These are phyloP conservation scores for Leistus spinibarbis DNA, from an alignment of 2,888 invertebrate genomes.

Conservation along the genomic window DNA sequence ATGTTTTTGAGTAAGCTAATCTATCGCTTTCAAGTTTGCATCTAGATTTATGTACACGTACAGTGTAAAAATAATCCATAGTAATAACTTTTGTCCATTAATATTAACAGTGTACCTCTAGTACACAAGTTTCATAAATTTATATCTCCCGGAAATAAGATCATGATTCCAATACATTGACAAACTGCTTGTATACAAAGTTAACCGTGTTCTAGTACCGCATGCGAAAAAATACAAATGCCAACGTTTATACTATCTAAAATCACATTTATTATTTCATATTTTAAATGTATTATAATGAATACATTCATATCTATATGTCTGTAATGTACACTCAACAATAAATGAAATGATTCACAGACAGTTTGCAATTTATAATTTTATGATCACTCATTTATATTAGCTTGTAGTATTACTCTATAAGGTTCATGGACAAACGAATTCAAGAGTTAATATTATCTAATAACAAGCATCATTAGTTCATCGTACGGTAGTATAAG, in stretches of 20 bases:
- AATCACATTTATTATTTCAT: background rate
- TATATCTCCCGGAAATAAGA: conserved; percentile 32
- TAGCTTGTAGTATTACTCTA: too few species aligned
- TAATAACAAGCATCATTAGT: too few species aligned
- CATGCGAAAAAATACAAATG: conserved; percentile 18
- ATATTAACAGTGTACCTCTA: conserved; percentile 1
- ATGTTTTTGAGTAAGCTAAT: too few species aligned
- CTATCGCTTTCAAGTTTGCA: background rate
- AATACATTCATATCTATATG: background rate
- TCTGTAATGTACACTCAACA: background rate
- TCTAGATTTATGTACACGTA: background rate
- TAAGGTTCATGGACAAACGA: too few species aligned
- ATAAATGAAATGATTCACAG: background rate
- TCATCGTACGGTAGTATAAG: too few species aligned
- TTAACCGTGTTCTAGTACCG: conserved; percentile 19
- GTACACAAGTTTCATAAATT: conserved; percentile 27
- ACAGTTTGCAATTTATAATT: background rate
- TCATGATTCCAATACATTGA: conserved; percentile 29
- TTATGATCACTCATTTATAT: background rate
- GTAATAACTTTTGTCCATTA: background rate
- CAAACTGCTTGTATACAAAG: conserved; percentile 30
- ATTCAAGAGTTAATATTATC: too few species aligned
- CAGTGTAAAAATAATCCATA: background rate
- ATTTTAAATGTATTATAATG: background rate
- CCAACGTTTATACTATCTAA: conserved; percentile 19